Evolutionary conservation across 2,888 invertebrate species (phyloP).

Genomic region (Plebejus melissa): DNA sequence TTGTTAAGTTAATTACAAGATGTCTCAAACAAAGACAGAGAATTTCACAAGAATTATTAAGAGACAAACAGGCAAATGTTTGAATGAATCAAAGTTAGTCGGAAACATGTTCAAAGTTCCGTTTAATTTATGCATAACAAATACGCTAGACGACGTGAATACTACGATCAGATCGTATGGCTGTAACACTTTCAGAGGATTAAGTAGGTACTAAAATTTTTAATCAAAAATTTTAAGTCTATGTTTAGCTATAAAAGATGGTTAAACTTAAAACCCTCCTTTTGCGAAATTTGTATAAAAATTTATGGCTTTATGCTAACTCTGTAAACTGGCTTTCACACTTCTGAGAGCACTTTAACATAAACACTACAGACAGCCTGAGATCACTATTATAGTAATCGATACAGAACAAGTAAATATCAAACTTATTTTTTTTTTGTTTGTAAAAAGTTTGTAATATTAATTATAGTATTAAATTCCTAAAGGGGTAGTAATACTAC

Average conservation of each 20-base stretch:
- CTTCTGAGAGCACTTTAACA: not conserved
- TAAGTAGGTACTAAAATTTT: not conserved
- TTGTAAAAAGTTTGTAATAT: not conserved
- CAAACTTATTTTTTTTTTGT: not conserved
- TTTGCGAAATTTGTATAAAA: not conserved
- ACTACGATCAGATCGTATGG: not conserved
- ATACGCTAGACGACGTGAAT: slow-evolving; percentile 38
- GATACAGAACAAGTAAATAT: not conserved
- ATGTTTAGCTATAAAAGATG: not conserved
- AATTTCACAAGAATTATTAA: slow-evolving; percentile 33
- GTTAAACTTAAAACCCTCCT: not conserved
- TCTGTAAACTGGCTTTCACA: not conserved
- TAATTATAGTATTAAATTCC: no score
- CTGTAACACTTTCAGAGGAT: not conserved
- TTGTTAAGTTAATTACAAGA: slow-evolving; percentile 23
- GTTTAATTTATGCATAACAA: slow-evolving; percentile 46
- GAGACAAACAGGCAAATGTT: slow-evolving; percentile 41
- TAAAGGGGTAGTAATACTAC: no score
- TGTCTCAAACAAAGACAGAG: slow-evolving; percentile 32
- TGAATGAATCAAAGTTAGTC: slow-evolving; percentile 41
- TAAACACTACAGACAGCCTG: no score
- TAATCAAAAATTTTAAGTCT: not conserved
- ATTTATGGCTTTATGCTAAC: no score
- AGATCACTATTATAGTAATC: not conserved
- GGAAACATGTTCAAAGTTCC: slow-evolving; percentile 41